Base-by-base conservation (phyloP, 2,888 invertebrate species). In the Drosophila formosana region DNA sequence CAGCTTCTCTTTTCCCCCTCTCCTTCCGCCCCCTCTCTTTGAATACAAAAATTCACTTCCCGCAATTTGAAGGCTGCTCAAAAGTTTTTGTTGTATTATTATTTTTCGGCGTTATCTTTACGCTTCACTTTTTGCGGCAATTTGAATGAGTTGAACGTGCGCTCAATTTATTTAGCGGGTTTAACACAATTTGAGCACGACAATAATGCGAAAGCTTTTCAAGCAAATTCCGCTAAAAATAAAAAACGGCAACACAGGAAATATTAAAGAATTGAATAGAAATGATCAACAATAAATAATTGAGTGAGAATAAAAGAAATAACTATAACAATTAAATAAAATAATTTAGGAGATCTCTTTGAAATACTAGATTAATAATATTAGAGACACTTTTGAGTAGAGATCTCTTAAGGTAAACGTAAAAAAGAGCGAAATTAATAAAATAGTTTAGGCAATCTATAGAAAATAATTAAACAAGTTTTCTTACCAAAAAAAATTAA, bases 41-140 rank as follows among this genome's bases (percentile, higher is more conserved):
- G 51, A n/a, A 52, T 18, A 53, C 55, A 58, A 49, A 43, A 68
- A 49, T 65, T 68, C 53, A 49, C 23, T 47, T 39, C 25, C 41
- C 32, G 13, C 11, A 41, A 41, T 51, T 34, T 61, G 50, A 63
- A 64, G 64, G 64, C 51, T 37, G 23, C 32, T 47, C 34, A 49
- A 56, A 57, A 57, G 18, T 30, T 18, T 18, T 46, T 28, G 41
- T 39, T 41, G 45, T 45, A 18, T 8, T 0, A 32, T 26, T 52
- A 26, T 34, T 51, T 32, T 45, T 53, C n/a, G 39, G n/a, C 47
- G 37, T 57, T 57, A 57, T 57, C 57, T 58, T 58, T 58, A n/a
- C 30, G 32, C 41, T 50, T 50, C n/a, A 37, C 30, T 58, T 49
- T 58, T 58, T n/a, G 49, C 25, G 52, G 46, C 46, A 37, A 62